Percentiles rank a stretch among this genome's conserved stretches.
phyloP scores from a whole-genome alignment of 37 sponge, comb jelly and placozoan species.

The Theonella swinhoei region DNA sequence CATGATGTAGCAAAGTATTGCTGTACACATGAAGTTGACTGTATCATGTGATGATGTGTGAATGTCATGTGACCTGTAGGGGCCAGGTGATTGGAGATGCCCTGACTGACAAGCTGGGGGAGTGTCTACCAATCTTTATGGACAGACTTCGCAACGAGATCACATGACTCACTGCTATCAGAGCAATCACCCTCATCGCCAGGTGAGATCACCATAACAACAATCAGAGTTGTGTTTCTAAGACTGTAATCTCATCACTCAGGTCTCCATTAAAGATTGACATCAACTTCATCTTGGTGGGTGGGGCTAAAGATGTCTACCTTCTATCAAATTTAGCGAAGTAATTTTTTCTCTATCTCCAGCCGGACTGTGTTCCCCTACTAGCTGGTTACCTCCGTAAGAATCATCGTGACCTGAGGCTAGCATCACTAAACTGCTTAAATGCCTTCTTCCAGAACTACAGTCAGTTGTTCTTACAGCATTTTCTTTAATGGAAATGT shows the following conservation, averaged over 20 bases:
- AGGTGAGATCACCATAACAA: no score
- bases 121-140: conserved; percentile 91
- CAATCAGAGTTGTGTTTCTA: no score
- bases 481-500: no score
- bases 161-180: conserved; percentile 92
- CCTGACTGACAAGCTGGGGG: conserved; percentile 62
- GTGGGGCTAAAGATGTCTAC: no score
- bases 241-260: neutral
- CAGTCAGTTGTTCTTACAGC: conserved; percentile 43
- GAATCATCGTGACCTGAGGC: conserved; percentile 91
- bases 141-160: conserved; percentile 94
- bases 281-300: conserved; percentile 84
- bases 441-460: conserved; percentile 76
- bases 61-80: conserved; percentile 29
- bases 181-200: conserved; percentile 85
- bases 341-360: no score
- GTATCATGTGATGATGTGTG: no score
- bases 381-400: conserved; percentile 94
- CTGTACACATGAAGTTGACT: no score
- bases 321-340: no score
- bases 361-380: conserved; percentile 86
- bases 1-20: no score
- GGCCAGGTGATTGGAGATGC: conserved; percentile 90
- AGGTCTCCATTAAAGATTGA: conserved; percentile 89
- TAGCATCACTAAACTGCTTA: conserved; percentile 87